Evolutionary conservation across 64 coral and sea anemone genomes (phyloP).

Genomic region (Hydrozoanthus tunicans): DNA sequence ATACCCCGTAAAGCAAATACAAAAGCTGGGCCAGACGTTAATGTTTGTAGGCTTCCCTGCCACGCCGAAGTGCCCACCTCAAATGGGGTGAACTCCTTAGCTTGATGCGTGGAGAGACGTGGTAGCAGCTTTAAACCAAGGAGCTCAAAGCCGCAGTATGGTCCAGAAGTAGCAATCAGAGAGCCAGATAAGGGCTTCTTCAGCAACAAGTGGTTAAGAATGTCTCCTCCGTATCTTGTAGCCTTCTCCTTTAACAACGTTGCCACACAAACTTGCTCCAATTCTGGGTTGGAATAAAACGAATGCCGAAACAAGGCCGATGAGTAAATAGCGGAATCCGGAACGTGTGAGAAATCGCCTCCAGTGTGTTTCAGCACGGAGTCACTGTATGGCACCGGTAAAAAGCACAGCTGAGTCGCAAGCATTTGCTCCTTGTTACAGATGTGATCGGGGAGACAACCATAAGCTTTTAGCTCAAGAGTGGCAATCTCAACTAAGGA

Average conservation of each 20-base stretch:
- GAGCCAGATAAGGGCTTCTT: conserved; percentile 12
- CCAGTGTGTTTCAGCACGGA: conserved; percentile 65
- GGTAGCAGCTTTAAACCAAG: conserved; percentile 85
- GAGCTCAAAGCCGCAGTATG: conserved; percentile 74
- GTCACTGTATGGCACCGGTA: conserved; percentile 66
- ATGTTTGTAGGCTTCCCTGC: conserved; percentile 79
- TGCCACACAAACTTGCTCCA: conserved; percentile 93
- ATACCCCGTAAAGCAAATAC: conserved; percentile 82
- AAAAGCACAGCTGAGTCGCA: conserved; percentile 63
- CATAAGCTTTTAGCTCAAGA: conserved; percentile 20
- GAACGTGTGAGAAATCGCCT: conserved; percentile 54
- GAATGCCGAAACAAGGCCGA: conserved; percentile 74
- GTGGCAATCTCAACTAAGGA: conserved; percentile 62
- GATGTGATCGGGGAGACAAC: conserved; percentile 47
- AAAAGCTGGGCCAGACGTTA: conserved; percentile 73
- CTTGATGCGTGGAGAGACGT: conserved; percentile 77
- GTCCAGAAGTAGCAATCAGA: not conserved
- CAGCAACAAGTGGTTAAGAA: conserved; percentile 52
- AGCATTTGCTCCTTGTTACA: conserved; percentile 45
- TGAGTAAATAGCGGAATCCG: conserved; percentile 66
- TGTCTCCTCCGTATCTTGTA: conserved; percentile 26
- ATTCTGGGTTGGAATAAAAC: conserved; percentile 88
- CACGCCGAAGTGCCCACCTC: conserved; percentile 76
- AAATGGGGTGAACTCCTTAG: conserved; percentile 89
- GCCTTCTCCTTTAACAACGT: conserved; percentile 76